phyloP scores from a whole-genome alignment of 1,140 invertebrate genomes.

The Aphaenogaster ashmeadi region DNA sequence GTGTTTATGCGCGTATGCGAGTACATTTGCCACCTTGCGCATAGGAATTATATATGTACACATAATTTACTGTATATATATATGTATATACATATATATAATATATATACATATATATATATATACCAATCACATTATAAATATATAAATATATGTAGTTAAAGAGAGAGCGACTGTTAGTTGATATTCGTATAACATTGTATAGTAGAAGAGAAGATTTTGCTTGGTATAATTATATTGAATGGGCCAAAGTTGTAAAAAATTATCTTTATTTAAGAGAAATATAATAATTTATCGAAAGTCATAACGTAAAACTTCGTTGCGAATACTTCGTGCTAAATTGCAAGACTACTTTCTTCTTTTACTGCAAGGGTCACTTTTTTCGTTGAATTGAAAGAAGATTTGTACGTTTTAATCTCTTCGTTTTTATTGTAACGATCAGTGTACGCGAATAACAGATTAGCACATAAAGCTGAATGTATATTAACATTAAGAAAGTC shows the following conservation, averaged over 20 bases:
- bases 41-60: slow-evolving; percentile 75
- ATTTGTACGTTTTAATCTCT: slow-evolving; percentile 14
- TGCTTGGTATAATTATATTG: slow-evolving; percentile 83
- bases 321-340: slow-evolving; percentile 15
- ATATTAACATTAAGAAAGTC: slow-evolving; percentile 60
- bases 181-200: slow-evolving; percentile 81
- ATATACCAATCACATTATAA: slow-evolving; percentile 72
- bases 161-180: slow-evolving; percentile 75
- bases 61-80: slow-evolving; percentile 64
- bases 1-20: slow-evolving; percentile 58
- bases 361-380: not conserved
- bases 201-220: slow-evolving; percentile 80
- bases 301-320: not conserved
- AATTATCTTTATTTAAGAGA: slow-evolving; percentile 62
- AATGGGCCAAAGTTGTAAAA: slow-evolving; percentile 81
- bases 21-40: slow-evolving; percentile 61
- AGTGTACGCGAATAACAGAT: slow-evolving; percentile 23
- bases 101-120: slow-evolving; percentile 78
- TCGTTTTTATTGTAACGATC: slow-evolving; percentile 21
- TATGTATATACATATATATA: slow-evolving; percentile 67
- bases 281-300: slow-evolving; percentile 60
- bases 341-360: slow-evolving; percentile 35
- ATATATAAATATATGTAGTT: slow-evolving; percentile 82
- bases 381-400: not conserved
- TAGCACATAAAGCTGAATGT: slow-evolving; percentile 51